These are phyloP conservation scores for Rattus norvegicus DNA, from an alignment of 2,113 vertebrate genomes.

Conservation along the genomic window DNA sequence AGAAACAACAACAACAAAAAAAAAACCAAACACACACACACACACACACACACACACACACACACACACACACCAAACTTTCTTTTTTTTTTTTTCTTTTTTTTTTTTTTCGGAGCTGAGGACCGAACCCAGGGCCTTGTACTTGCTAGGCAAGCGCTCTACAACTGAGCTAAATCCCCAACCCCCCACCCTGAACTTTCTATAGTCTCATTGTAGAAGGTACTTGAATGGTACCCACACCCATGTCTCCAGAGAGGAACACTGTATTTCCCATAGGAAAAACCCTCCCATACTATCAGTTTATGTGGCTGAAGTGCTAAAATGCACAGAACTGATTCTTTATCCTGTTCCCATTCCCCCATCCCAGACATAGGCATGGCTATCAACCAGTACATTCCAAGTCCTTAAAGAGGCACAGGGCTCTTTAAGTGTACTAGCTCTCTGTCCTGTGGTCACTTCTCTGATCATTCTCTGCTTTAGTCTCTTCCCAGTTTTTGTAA, in stretches of 20 bases:
- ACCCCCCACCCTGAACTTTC: background rate
- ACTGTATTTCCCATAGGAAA: background rate
- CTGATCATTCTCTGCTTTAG: background rate
- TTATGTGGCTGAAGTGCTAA: background rate
- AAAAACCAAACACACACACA: background rate
- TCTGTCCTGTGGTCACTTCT: background rate
- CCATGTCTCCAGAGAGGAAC: background rate
- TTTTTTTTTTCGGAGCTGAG: too few species aligned
- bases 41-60: too few species aligned
- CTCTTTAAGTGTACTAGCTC: background rate
- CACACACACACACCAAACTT: background rate
- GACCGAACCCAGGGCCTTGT: too few species aligned
- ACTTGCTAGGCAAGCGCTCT: too few species aligned
- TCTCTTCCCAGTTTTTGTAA: background rate
- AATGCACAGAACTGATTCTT: background rate
- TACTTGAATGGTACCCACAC: fast-evolving
- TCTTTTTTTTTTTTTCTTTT: too few species aligned
- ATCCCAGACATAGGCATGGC: background rate
- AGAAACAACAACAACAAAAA: background rate
- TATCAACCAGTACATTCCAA: background rate
- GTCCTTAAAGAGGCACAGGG: background rate
- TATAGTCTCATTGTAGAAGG: background rate
- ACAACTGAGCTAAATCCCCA: too few species aligned
- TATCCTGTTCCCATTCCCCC: background rate
- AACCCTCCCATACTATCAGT: background rate